These are phyloP conservation scores for Standfussiana lucernea DNA, from an alignment of 2,888 invertebrate species.

Conservation along the genomic window DNA sequence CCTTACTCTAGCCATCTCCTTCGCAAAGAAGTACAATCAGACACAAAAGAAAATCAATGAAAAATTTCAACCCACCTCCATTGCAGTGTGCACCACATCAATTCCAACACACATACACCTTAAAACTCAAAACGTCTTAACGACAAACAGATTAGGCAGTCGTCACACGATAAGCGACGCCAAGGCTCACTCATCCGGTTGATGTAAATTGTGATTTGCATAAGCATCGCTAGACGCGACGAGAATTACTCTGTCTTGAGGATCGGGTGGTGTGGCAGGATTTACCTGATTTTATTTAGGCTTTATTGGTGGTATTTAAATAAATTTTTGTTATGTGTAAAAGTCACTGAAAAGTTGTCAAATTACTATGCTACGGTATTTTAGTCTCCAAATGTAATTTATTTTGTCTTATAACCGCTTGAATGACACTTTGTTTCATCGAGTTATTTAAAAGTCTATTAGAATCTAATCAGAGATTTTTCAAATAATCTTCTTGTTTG, in stretches of 20 bases:
- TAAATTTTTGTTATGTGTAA: background rate
- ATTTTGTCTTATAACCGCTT: background rate
- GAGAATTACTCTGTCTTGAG: conserved; percentile 64
- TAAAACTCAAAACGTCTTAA: conserved; percentile 48
- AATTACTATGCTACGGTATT: background rate
- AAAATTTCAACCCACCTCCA: background rate
- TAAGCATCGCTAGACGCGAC: conserved; percentile 73
- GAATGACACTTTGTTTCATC: background rate
- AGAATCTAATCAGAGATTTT: background rate
- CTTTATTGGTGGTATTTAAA: conserved; percentile 9
- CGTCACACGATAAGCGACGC: conserved; percentile 60
- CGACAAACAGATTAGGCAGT: conserved; percentile 61
- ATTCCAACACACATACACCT: conserved; percentile 21
- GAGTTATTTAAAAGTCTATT: background rate
- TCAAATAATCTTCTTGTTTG: background rate
- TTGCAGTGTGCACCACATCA: conserved; percentile 14
- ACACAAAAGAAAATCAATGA: background rate
- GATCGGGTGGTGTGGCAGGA: conserved; percentile 27
- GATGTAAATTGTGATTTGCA: conserved; percentile 81
- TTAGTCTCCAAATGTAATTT: background rate
- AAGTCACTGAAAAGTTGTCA: background rate
- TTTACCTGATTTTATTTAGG: conserved; percentile 18
- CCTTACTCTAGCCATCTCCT: background rate
- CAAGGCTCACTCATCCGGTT: conserved; percentile 61
- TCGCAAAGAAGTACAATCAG: background rate